Conservation (phyloP, 1,140 invertebrate species). For the Drosophila sturtevanti region DNA sequence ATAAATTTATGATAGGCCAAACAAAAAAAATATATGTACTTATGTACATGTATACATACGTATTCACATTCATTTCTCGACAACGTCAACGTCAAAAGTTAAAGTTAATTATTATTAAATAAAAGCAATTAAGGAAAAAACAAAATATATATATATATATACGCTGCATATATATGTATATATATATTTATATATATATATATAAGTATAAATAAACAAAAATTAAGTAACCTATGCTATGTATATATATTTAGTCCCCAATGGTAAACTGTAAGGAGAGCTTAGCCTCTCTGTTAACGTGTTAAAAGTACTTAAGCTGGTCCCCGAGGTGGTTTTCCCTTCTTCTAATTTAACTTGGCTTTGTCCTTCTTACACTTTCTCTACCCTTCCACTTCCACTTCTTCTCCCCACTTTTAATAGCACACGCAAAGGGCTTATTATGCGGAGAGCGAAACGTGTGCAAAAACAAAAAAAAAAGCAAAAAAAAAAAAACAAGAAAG, state of each 20-base stretch:
- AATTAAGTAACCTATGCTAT: background rate
- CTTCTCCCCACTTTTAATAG: conserved; percentile 19
- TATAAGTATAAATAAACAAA: background rate
- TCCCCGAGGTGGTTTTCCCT: conserved; percentile 16
- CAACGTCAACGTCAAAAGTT: background rate
- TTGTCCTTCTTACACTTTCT: background rate
- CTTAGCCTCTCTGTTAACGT: conserved; percentile 46
- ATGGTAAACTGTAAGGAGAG: background rate
- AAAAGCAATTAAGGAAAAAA: background rate
- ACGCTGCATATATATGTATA: no score
- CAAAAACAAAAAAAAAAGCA: conserved; percentile 4
- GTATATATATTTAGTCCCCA: background rate
- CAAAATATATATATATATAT: background rate
- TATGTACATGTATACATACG: no score
- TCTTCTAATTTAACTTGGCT: conserved; percentile 9
- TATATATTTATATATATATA: no score
- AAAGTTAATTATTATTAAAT: background rate
- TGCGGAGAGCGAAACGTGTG: conserved; percentile 10
- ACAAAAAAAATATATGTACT: conserved; percentile 16
- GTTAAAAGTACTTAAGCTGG: conserved; percentile 67
- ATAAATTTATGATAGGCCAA: background rate
- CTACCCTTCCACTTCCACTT: background rate
- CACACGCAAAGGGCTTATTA: conserved; percentile 70
- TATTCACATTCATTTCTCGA: background rate
- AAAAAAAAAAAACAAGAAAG: background rate